Percentiles rank a stretch among this genome's conserved stretches.
Conservation (phyloP, 2,113 vertebrate genomes). For the Gymnogyps californianus region DNA sequence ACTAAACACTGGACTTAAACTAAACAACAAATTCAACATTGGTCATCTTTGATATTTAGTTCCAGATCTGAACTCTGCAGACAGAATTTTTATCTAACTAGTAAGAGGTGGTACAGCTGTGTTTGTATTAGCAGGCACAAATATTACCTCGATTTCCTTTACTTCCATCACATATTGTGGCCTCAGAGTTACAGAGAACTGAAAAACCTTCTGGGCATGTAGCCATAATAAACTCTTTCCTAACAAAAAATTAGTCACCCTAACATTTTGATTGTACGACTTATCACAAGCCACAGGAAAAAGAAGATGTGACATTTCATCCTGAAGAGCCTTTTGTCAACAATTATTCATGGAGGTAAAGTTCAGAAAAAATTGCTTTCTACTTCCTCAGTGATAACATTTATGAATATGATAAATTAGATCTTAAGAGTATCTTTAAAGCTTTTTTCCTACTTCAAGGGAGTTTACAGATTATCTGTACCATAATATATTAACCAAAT, state of each 20-base stretch:
- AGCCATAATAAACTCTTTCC: background rate
- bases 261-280: background rate
- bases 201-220: background rate
- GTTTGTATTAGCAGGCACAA: background rate
- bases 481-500: background rate
- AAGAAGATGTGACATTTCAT: constrained; percentile 9
- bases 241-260: background rate
- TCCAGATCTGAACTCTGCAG: background rate
- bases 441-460: background rate
- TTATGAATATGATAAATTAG: background rate
- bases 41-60: background rate
- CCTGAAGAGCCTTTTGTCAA: background rate
- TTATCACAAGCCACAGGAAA: background rate
- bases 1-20: background rate
- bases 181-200: background rate
- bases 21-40: background rate
- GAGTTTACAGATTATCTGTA: background rate
- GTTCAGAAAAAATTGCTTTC: constrained; percentile 6
- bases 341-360: background rate
- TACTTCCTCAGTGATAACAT: background rate
- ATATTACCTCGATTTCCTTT: background rate
- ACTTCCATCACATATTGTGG: background rate
- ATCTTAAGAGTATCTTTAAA: background rate
- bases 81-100: background rate
- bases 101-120: background rate